These are phyloP conservation scores for Synanthedon tipuliformis DNA, from an alignment of 2,888 invertebrate species.

Conservation along the genomic window DNA sequence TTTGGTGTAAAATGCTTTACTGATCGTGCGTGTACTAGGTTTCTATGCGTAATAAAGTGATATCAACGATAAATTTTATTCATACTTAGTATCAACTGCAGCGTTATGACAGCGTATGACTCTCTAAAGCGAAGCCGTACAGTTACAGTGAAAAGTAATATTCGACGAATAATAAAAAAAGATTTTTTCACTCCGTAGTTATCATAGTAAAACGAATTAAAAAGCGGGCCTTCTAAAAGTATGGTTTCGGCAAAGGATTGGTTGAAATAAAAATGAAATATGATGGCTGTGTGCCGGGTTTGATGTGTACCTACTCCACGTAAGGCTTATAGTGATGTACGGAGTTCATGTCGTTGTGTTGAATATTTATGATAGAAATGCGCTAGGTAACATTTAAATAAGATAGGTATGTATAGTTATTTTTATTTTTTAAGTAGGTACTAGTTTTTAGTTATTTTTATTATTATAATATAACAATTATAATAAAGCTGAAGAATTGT, in stretches of 20 bases:
- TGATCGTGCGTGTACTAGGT: too few species aligned
- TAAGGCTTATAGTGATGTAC: slow-evolving; percentile 17
- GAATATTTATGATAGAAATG: too few species aligned
- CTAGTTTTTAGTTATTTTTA: too few species aligned
- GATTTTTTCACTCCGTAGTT: slow-evolving; percentile 28
- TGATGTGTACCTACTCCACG: slow-evolving; percentile 24
- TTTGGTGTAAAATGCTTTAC: too few species aligned
- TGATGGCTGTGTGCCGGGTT: slow-evolving; percentile 24
- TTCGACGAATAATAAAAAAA: slow-evolving; percentile 29
- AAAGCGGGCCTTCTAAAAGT: slow-evolving; percentile 38
- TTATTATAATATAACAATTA: too few species aligned
- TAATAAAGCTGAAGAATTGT: too few species aligned
- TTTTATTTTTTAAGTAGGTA: too few species aligned
- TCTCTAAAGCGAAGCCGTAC: slow-evolving; percentile 28
- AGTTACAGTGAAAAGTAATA: slow-evolving; percentile 38
- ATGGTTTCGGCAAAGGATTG: slow-evolving; percentile 67
- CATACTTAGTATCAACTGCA: slow-evolving; percentile 10
- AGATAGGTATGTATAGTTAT: too few species aligned
- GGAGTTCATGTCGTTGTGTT: too few species aligned
- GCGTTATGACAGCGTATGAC: slow-evolving; percentile 9
- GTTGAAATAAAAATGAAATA: slow-evolving; percentile 62
- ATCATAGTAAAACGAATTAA: slow-evolving; percentile 66
- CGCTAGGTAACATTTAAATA: too few species aligned
- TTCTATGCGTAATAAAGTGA: too few species aligned
- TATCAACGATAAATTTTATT: not conserved